A percentile compares a stretch with the other conserved stretches of the same genome.
phyloP scores from a whole-genome alignment of 1,140 invertebrate genomes.

The Heliothis subflexa region DNA sequence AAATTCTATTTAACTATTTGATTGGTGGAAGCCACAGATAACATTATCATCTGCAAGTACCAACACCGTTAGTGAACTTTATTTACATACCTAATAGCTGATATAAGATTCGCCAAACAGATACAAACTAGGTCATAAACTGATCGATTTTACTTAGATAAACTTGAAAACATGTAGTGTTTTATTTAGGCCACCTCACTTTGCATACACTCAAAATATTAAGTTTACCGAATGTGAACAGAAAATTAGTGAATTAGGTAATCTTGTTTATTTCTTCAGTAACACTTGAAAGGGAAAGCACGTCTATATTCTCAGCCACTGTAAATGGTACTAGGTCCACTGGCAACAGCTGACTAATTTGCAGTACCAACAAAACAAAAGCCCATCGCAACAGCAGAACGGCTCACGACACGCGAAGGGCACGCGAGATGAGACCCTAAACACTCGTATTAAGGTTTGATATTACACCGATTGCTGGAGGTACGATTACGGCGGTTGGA shows the following conservation, averaged over 20 bases:
- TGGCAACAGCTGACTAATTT: constrained; percentile 81
- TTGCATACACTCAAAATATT: constrained; percentile 13
- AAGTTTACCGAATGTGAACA: not conserved
- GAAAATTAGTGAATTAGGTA: not conserved
- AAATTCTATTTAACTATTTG: too few species aligned
- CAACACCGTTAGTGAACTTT: not conserved
- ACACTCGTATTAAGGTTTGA: constrained; percentile 54
- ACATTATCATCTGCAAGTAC: not conserved
- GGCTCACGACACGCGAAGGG: constrained; percentile 52
- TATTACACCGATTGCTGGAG: constrained; percentile 51
- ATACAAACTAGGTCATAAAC: constrained; percentile 33
- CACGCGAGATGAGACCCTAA: constrained; percentile 59
- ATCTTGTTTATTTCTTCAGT: not conserved
- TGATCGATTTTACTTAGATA: constrained; percentile 13
- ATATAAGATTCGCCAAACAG: constrained; percentile 28
- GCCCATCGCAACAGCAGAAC: constrained; percentile 54
- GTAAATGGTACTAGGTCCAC: constrained; percentile 72
- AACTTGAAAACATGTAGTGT: constrained; percentile 44
- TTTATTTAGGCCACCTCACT: constrained; percentile 34
- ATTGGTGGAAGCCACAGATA: not conserved
- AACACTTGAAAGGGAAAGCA: constrained; percentile 52
- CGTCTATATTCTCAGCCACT: constrained; percentile 68
- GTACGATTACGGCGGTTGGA: constrained; percentile 70
- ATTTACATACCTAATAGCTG: constrained; percentile 19
- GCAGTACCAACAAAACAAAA: constrained; percentile 79